Conservation (phyloP, 2,113 vertebrate genomes). For the Pionites leucogaster region DNA sequence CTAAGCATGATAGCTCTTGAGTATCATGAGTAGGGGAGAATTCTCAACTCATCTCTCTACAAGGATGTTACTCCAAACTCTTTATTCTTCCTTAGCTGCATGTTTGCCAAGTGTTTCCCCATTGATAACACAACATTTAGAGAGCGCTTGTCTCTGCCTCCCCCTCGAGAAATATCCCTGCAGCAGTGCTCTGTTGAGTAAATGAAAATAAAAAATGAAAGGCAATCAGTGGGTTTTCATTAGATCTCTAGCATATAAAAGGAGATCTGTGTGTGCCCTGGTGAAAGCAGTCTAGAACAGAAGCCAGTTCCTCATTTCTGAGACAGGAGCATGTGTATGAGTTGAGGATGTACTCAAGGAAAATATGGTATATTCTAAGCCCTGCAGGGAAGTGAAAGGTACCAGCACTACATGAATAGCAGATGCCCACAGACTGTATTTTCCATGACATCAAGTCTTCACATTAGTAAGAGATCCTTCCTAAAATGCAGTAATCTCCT, state of each 20-base stretch:
- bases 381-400: neutral
- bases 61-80: neutral
- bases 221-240: neutral
- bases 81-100: neutral
- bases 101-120: neutral
- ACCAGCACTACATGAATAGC: neutral
- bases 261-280: neutral
- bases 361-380: neutral
- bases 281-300: neutral
- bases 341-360: neutral
- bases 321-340: neutral
- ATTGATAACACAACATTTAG: neutral
- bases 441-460: neutral
- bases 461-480: neutral
- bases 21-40: neutral
- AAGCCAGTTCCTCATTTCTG: neutral
- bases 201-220: neutral
- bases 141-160: neutral
- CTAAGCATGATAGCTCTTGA: neutral
- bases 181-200: neutral
- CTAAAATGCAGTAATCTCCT: neutral
- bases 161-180: neutral
- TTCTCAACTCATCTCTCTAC: neutral
- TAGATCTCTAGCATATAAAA: neutral
- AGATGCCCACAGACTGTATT: neutral